Percentiles rank a stretch among this genome's conserved stretches.
phyloP scores from a whole-genome alignment of 35 echinoderm and acorn worm species.

The Acanthaster planci region DNA sequence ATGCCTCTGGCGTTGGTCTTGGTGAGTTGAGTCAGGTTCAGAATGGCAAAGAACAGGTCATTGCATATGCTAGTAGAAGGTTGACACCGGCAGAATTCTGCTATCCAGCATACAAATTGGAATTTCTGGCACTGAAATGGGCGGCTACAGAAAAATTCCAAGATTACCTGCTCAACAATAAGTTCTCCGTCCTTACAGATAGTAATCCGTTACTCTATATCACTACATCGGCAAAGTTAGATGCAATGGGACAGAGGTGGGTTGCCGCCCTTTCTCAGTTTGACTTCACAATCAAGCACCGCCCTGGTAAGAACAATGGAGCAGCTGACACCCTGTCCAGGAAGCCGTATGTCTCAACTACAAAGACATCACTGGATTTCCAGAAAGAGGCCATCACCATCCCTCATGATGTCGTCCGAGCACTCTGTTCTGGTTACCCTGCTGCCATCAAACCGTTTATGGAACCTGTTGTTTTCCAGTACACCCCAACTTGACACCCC shows the following conservation, averaged over 20 bases:
- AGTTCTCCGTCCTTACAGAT: constrained; percentile 57
- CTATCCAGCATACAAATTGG: constrained; percentile 65
- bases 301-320: constrained; percentile 20
- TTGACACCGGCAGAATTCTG: constrained; percentile 30
- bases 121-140: constrained; percentile 68
- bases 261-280: constrained; percentile 28
- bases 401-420: background rate
- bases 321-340: constrained; percentile 43
- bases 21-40: constrained; percentile 47
- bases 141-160: constrained; percentile 45
- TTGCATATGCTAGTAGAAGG: constrained; percentile 55
- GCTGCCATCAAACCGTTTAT: background rate
- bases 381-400: background rate
- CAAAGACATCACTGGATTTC: background rate
- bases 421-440: background rate
- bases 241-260: constrained; percentile 55
- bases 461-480: background rate
- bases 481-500: background rate
- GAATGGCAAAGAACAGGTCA: constrained; percentile 33
- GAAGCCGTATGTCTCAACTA: constrained; percentile 1
- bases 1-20: constrained; percentile 33
- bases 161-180: constrained; percentile 38
- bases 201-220: constrained; percentile 78
- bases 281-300: constrained; percentile 23
- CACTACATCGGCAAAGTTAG: constrained; percentile 43